These are phyloP conservation scores for Drosophila fungiperda DNA, from an alignment of 2,888 invertebrate genomes.

Conservation along the genomic window DNA sequence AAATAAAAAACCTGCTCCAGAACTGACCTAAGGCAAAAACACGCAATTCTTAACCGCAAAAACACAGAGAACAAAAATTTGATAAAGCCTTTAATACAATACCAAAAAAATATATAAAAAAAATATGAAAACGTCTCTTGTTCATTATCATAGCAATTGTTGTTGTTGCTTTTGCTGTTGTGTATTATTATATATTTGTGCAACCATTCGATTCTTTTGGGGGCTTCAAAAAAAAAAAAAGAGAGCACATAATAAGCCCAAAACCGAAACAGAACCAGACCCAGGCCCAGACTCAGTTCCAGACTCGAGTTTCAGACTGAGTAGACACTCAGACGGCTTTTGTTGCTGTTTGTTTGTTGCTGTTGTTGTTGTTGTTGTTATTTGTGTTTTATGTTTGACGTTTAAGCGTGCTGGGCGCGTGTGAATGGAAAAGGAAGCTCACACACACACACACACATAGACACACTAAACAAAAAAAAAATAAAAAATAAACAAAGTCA, in stretches of 20 bases:
- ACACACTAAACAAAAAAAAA: constrained; percentile 36
- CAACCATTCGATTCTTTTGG: constrained; percentile 66
- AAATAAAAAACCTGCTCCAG: constrained; percentile 61
- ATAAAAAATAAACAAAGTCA: constrained; percentile 83
- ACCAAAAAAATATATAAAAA: constrained; percentile 17
- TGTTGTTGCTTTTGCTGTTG: constrained; percentile 38
- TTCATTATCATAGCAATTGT: constrained; percentile 71
- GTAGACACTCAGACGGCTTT: constrained; percentile 80
- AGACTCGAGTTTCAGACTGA: constrained; percentile 64
- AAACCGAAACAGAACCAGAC: constrained; percentile 36
- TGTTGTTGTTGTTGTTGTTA: constrained; percentile 41
- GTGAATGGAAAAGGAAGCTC: constrained; percentile 81
- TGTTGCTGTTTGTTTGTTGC: constrained; percentile 56
- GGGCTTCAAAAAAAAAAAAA: constrained; percentile 10
- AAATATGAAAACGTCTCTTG: constrained; percentile 48
- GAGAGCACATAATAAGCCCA: constrained; percentile 54
- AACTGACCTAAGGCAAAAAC: constrained; percentile 70
- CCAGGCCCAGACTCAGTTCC: constrained; percentile 43
- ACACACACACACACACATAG: constrained; percentile 44
- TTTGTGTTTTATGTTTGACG: constrained; percentile 78
- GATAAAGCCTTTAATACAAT: constrained; percentile 47
- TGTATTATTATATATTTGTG: constrained; percentile 62
- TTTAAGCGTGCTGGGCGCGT: constrained; percentile 79
- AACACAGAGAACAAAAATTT: constrained; percentile 27
- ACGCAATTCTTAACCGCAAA: constrained; percentile 71